Evolutionary conservation across 2,888 invertebrate species (phyloP).

Genomic region (Parnassius smintheus): DNA sequence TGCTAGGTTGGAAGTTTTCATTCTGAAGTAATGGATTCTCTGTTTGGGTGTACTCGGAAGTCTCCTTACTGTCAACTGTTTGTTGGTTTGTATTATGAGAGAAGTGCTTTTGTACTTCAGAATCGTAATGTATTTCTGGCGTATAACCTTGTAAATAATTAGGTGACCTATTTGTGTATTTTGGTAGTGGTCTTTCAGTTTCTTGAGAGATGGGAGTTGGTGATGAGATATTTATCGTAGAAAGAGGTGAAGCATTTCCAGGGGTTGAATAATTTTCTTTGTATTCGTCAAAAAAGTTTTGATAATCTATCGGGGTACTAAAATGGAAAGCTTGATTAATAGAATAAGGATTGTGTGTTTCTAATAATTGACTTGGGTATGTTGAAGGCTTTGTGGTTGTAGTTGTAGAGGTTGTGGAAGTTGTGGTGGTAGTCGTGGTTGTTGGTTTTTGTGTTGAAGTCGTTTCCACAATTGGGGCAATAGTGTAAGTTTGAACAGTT

Average conservation of each 20-base stretch:
- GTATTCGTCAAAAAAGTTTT: slow-evolving; percentile 64
- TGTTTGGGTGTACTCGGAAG: slow-evolving; percentile 28
- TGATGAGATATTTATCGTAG: slow-evolving; percentile 37
- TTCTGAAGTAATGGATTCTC: slow-evolving; percentile 32
- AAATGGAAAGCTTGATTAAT: slow-evolving; percentile 77
- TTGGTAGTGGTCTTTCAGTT: slow-evolving; percentile 46
- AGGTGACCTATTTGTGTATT: slow-evolving; percentile 39
- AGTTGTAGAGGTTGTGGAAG: slow-evolving; percentile 49
- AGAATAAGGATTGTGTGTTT: slow-evolving; percentile 75
- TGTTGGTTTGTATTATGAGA: slow-evolving; percentile 54
- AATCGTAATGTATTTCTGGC: slow-evolving; percentile 68
- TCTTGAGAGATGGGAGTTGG: slow-evolving; percentile 30
- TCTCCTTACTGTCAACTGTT: slow-evolving; percentile 46
- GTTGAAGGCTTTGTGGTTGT: slow-evolving; percentile 59
- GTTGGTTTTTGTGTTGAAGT: slow-evolving; percentile 34
- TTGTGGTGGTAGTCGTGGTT: slow-evolving; percentile 47
- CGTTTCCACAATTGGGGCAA: slow-evolving; percentile 15
- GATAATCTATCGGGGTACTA: slow-evolving; percentile 72
- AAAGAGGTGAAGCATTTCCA: slow-evolving; percentile 40
- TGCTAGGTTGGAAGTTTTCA: slow-evolving; percentile 32
- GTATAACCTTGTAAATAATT: slow-evolving; percentile 61
- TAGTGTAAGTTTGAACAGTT: slow-evolving; percentile 34
- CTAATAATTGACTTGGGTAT: slow-evolving; percentile 63
- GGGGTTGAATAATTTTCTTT: slow-evolving; percentile 55
- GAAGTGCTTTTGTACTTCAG: slow-evolving; percentile 53